Base-by-base conservation (phyloP, 1,140 invertebrate species). In the Oedothorax gibbosus region DNA sequence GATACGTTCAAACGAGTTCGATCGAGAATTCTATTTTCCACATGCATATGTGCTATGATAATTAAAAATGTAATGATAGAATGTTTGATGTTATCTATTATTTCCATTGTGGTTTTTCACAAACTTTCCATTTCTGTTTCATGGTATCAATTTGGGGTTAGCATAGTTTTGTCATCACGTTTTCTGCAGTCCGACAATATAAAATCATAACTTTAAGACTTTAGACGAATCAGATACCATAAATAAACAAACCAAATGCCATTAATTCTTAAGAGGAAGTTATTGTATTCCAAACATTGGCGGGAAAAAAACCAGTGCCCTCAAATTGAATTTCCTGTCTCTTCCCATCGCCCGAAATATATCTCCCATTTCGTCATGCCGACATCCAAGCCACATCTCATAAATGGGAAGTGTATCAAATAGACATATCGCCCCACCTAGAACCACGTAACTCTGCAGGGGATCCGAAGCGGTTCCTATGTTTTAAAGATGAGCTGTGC, bases 401-500 rank as follows among this genome's bases (percentile, higher is more conserved):
- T 75, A 75, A 75, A 75, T 57, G 35, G 53, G 12, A 35, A 75
- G 72, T 75, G 50, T 71, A 71, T 71, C 69, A 71, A 53, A 71
- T 49, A 35, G 35, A 35, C 18, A 18, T 62, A 18, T 62, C 18
- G 12, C 12, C 57, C 6, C 57, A 62, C 57, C 12, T 62, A 62
- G 57, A 62, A 62, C 57, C 57, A 56, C 72, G 54, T 56, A 35
- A 12, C 72, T 73, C 50, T 56, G 8, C 35, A 3, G 66, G 21
- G 66, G 15, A 4, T 15, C 73, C 35, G 35, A 35, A 35, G 2
- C 60, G 35, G n/a, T n/a, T 54, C 60, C 21, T 64, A 77, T 77
- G 75, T 77, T 77, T 77, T 77, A 77, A 77, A 77, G 56, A 77
- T 77, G 75, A 77, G 75, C 11, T 50, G 35, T 35, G 35, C 53